Evolutionary conservation across 2,888 invertebrate species (phyloP).

Genomic region (Mystacides longicornis): DNA sequence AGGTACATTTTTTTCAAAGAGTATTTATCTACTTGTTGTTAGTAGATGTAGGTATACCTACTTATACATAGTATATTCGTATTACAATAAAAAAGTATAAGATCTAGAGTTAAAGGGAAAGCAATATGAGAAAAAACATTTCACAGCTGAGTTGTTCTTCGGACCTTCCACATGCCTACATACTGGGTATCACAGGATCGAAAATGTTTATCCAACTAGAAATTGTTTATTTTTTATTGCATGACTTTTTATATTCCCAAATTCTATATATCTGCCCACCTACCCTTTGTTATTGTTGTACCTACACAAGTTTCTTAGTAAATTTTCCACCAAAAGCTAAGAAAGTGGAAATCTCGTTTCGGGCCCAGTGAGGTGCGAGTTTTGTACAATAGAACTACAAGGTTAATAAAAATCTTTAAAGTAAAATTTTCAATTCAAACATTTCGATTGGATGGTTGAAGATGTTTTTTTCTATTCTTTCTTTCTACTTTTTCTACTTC

Average conservation of each 20-base stretch:
- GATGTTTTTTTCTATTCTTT: too few relatives aligned
- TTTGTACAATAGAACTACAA: background rate
- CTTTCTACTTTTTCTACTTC: too few relatives aligned
- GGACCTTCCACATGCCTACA: conserved; percentile 1
- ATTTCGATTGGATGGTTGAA: background rate
- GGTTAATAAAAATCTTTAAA: background rate
- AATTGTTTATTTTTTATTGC: conserved; percentile 2
- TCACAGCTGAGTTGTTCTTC: background rate
- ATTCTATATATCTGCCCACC: too few relatives aligned
- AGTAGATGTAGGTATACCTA: too few relatives aligned
- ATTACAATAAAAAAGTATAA: background rate
- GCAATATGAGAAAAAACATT: conserved; percentile 1
- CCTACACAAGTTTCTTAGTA: too few relatives aligned
- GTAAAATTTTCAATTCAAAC: background rate
- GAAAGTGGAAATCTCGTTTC: background rate
- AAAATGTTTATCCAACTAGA: background rate
- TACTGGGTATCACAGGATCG: background rate
- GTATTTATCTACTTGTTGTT: background rate
- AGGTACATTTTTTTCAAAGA: background rate
- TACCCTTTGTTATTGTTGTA: too few relatives aligned
- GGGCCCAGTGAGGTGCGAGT: background rate
- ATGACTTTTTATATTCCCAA: background rate
- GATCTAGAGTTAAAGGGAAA: conserved; percentile 1
- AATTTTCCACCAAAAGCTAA: background rate
- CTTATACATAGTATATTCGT: background rate